Conservation (phyloP, 2,113 vertebrate species). For the Eidolon helvum region DNA sequence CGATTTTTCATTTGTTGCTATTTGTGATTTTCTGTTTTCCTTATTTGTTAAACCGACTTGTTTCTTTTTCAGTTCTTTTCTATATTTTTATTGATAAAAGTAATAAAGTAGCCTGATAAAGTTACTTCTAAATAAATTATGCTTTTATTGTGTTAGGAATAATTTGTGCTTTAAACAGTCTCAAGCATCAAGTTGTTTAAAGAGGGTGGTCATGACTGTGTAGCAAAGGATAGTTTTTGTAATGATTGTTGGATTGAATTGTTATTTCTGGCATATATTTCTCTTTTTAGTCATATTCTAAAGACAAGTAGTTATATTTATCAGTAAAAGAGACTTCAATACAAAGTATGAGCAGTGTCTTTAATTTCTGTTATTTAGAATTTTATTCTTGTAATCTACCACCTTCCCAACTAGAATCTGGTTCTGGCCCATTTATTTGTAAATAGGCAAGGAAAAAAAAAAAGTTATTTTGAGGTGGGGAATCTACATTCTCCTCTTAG, state of each 20-base stretch:
- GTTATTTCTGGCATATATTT: neutral
- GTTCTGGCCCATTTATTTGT: neutral
- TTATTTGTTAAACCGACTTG: neutral
- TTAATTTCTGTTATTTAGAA: slow-evolving; percentile 33
- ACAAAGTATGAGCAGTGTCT: neutral
- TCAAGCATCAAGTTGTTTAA: neutral
- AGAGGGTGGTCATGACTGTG: neutral
- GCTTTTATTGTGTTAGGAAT: neutral
- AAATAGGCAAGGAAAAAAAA: neutral
- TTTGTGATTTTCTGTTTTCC: neutral
- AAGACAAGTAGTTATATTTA: neutral
- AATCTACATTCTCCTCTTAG: neutral
- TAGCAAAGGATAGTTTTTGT: neutral
- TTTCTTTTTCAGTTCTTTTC: neutral
- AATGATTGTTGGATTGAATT: neutral
- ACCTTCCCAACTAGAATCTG: rapidly evolving
- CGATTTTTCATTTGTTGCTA: neutral
- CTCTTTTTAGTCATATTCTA: neutral
- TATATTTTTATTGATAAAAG: neutral
- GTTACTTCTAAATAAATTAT: neutral
- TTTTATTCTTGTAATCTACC: neutral
- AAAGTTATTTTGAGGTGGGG: too few species aligned
- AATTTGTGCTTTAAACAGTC: neutral
- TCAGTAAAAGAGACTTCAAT: neutral
- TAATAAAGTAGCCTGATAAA: neutral